Percentiles rank a stretch among this genome's conserved stretches.
These are phyloP conservation scores for Volucella inflata DNA, from an alignment of 2,888 invertebrate genomes.

Conservation along the genomic window DNA sequence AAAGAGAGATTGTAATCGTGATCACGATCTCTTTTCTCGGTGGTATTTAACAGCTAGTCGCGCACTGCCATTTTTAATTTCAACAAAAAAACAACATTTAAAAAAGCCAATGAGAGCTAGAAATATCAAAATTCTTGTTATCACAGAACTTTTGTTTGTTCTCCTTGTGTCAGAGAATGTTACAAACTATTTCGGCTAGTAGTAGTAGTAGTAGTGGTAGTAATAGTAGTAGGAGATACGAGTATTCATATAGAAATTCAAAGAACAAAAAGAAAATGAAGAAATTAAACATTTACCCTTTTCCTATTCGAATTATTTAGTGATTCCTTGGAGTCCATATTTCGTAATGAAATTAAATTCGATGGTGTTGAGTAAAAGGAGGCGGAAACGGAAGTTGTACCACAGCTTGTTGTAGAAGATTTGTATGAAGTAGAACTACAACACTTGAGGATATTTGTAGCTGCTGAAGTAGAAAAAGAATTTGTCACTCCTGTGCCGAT, in stretches of 20 bases:
- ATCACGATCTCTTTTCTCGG: slow-evolving; percentile 12
- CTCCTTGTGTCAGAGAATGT: slow-evolving; percentile 48
- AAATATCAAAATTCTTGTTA: slow-evolving; percentile 59
- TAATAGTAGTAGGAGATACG: slow-evolving; percentile 35
- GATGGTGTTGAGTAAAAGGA: slow-evolving; percentile 64
- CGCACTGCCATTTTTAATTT: slow-evolving; percentile 21
- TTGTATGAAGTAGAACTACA: slow-evolving; percentile 42
- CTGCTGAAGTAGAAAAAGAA: slow-evolving; percentile 49
- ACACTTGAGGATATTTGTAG: slow-evolving; percentile 54
- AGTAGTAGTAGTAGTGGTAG: slow-evolving; percentile 36
- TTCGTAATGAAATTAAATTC: slow-evolving; percentile 70
- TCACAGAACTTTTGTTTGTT: slow-evolving; percentile 57
- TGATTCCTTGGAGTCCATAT: slow-evolving; percentile 69
- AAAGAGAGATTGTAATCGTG: too few relatives aligned
- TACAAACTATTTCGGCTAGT: slow-evolving; percentile 46
- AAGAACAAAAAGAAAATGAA: slow-evolving; percentile 37
- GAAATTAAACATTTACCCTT: slow-evolving; percentile 75
- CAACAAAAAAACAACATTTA: slow-evolving; percentile 57
- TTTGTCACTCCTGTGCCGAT: slow-evolving; percentile 52
- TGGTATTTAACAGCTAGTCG: slow-evolving; percentile 34
- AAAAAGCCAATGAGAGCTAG: slow-evolving; percentile 68
- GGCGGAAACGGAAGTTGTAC: slow-evolving; percentile 67
- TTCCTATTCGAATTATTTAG: slow-evolving; percentile 73
- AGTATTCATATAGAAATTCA: slow-evolving; percentile 16
- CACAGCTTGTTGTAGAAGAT: slow-evolving; percentile 44